These are phyloP conservation scores for Callipepla californica DNA, from an alignment of 2,113 vertebrate genomes.

Conservation along the genomic window DNA sequence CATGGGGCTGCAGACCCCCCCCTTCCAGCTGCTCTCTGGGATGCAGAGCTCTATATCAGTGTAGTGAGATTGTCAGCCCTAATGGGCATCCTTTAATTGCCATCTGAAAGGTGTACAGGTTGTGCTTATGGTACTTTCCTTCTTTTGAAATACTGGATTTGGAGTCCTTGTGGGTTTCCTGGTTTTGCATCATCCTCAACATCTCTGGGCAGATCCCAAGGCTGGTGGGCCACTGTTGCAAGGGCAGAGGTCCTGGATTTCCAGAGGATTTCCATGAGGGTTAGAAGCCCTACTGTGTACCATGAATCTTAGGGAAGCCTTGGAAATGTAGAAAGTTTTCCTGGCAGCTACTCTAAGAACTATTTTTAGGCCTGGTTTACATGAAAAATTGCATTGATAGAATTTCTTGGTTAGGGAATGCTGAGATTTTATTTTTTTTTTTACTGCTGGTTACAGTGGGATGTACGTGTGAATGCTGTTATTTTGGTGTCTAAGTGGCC, in stretches of 20 bases:
- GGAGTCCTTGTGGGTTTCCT: rapidly evolving
- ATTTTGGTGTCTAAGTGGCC: background rate
- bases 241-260: background rate
- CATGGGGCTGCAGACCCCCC: background rate
- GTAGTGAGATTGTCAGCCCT: rapidly evolving
- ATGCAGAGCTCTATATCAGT: background rate
- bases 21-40: rapidly evolving
- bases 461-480: background rate
- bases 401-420: background rate
- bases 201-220: background rate
- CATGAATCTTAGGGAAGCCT: background rate
- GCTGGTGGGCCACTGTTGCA: rapidly evolving
- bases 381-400: background rate
- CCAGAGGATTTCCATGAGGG: background rate
- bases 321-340: background rate
- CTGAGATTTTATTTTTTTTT: background rate
- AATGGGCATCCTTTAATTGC: rapidly evolving
- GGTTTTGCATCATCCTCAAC: background rate
- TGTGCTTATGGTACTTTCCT: background rate
- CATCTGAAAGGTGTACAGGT: background rate
- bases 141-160: background rate
- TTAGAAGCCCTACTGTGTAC: background rate
- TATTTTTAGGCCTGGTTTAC: background rate
- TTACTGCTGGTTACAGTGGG: background rate
- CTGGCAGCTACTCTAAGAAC: background rate